Evolutionary conservation across 2,888 invertebrate species (phyloP).

Genomic region (Atethmia centrago): DNA sequence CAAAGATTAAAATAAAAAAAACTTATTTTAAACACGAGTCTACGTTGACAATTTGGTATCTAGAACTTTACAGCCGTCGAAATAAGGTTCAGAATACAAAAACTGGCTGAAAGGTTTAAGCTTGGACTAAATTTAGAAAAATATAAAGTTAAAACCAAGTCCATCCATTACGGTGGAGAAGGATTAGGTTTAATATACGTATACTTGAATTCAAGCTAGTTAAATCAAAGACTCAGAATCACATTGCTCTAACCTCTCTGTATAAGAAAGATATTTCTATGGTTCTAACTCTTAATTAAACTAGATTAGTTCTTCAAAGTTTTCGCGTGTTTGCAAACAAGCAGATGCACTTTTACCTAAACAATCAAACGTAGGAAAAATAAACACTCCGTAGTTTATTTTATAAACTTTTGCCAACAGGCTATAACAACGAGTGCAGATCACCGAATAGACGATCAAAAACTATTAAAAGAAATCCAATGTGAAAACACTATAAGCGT

Average conservation of each 20-base stretch:
- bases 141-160: too few species aligned
- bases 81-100: too few species aligned
- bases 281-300: neutral
- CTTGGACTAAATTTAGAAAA: too few species aligned
- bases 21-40: too few species aligned
- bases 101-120: too few species aligned
- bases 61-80: too few species aligned
- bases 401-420: neutral
- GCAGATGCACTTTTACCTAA: slow-evolving; percentile 19
- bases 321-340: neutral
- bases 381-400: slow-evolving; percentile 17
- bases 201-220: neutral
- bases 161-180: too few species aligned
- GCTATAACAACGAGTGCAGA: neutral
- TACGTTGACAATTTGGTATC: too few species aligned
- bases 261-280: too few species aligned
- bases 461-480: neutral
- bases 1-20: too few species aligned
- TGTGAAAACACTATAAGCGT: neutral
- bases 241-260: neutral
- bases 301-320: neutral
- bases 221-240: neutral
- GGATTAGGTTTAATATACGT: too few species aligned
- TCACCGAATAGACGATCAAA: slow-evolving; percentile 7
- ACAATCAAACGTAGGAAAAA: slow-evolving; percentile 22